A percentile compares a stretch with the other conserved stretches of the same genome.
phyloP scores from a whole-genome alignment of 2,888 invertebrate genomes.

The Arge pagana region DNA sequence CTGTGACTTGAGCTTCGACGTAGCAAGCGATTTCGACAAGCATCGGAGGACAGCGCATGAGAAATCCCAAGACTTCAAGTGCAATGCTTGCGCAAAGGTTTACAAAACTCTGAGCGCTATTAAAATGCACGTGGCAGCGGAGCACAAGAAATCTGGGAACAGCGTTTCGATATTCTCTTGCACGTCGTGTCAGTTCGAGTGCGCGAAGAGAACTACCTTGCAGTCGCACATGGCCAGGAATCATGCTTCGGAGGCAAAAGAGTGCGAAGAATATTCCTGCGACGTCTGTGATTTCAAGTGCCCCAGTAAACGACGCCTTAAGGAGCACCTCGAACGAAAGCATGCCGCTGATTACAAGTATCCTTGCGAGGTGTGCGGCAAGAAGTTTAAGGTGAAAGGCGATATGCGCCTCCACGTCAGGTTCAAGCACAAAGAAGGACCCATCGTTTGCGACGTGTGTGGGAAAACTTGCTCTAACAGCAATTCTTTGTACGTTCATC shows the following conservation, averaged over 20 bases:
- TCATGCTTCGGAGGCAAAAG: slow-evolving; percentile 34
- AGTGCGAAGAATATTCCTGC: slow-evolving; percentile 31
- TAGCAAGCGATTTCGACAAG: slow-evolving; percentile 35
- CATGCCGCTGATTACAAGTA: slow-evolving; percentile 45
- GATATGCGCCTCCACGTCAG: slow-evolving; percentile 49
- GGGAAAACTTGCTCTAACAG: slow-evolving; percentile 50
- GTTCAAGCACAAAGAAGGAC: slow-evolving; percentile 48
- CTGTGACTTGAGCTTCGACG: slow-evolving; percentile 41
- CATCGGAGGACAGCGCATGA: slow-evolving; percentile 33
- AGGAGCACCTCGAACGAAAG: slow-evolving; percentile 46
- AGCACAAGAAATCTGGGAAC: slow-evolving; percentile 29
- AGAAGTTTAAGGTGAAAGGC: slow-evolving; percentile 51
- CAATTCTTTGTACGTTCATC: slow-evolving; percentile 48
- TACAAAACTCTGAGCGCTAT: slow-evolving; percentile 37
- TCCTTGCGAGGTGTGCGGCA: slow-evolving; percentile 43
- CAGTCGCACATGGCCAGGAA: slow-evolving; percentile 34
- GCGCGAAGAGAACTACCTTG: slow-evolving; percentile 31
- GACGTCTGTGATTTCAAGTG: slow-evolving; percentile 42
- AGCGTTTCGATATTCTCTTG: slow-evolving; percentile 30
- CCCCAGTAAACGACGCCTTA: slow-evolving; percentile 42
- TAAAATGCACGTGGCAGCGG: slow-evolving; percentile 36
- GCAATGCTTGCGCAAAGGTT: slow-evolving; percentile 40
- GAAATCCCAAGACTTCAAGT: slow-evolving; percentile 35
- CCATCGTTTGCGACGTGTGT: slow-evolving; percentile 50
- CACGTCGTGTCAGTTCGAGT: slow-evolving; percentile 36